Base-by-base conservation (phyloP, 1,140 invertebrate species). In the Lepidotrigona ventralis region DNA sequence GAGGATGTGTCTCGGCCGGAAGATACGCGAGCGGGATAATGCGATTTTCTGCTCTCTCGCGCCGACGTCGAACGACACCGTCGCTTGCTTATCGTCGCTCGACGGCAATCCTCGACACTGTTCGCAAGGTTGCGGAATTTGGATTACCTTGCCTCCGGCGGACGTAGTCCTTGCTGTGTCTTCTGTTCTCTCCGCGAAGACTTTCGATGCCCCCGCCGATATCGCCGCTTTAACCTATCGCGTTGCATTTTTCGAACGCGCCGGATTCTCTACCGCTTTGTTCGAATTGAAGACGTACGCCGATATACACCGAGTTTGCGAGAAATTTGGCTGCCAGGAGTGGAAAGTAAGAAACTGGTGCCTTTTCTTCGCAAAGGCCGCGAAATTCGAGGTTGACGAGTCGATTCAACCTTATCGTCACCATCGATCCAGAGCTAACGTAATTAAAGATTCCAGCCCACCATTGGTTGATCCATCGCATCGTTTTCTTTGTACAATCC, bases 1-100 rank as follows among this genome's bases (percentile, higher is more conserved):
- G 78, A 71, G 78, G 78, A 79, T 71, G 78, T 71, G 53, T 53
- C 39, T 46, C 77, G 53, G 17, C 53, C 26, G 76, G 64, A 79
- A 78, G 76, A 53, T 58, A 79, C 26, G 75, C 53, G 51, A 53
- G 0, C 46, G 23, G 19, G 23, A 54, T 71, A 60, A 79, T 60
- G 64, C 77, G 46, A 79, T 58, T 79, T 39, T 69, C 64, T 56
- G 54, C 72, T 74, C 26, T 15, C 29, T 39, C 9, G 54, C 15
- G 54, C 26, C 54, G 54, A 58, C 17, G 39, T 11, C 39, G 69
- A 39, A 71, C 29, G 74, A 76, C 56, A 51, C 74, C 39, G 23
- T 77, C 60, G 75, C 19, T 77, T 51, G 53, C 26, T 66, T 46
- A 33, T 60, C 46, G 29, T 29, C 17, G 74, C 21, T 12, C 60